A percentile compares a stretch with the other conserved stretches of the same genome.
phyloP scores from a whole-genome alignment of 2,888 invertebrate genomes.

The Hofmannophila pseudospretella region DNA sequence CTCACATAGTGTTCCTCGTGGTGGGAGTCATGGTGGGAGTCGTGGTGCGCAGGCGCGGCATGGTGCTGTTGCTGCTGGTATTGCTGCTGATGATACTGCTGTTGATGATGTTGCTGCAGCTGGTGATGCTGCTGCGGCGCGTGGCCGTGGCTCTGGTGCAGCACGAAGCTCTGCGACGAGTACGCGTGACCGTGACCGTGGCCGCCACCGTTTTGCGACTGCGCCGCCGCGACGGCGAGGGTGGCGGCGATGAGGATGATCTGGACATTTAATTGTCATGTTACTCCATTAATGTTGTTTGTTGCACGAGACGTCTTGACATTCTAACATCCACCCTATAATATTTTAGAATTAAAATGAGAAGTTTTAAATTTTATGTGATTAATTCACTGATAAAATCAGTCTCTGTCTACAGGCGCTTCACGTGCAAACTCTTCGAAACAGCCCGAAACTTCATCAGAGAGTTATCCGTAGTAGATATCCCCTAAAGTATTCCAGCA shows the following conservation, averaged over 20 bases:
- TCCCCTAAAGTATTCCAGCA: too few species aligned
- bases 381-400: too few species aligned
- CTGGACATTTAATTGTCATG: not conserved
- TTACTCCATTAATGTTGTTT: too few species aligned
- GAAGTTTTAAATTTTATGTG: too few species aligned
- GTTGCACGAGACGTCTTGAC: too few species aligned
- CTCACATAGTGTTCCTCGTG: conserved; percentile 25
- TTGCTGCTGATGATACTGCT: conserved; percentile 28
- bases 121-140: conserved; percentile 23
- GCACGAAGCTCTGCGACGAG: conserved; percentile 36
- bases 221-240: conserved; percentile 5
- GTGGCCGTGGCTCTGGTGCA: conserved; percentile 34
- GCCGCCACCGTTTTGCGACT: conserved; percentile 8
- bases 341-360: too few species aligned
- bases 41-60: conserved; percentile 13
- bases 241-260: conserved; percentile 4
- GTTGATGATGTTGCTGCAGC: conserved; percentile 15
- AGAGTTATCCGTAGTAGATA: too few species aligned
- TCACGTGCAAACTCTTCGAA: too few species aligned
- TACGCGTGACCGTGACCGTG: conserved; percentile 13
- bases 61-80: conserved; percentile 23
- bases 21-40: conserved; percentile 21
- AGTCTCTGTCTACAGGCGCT: too few species aligned
- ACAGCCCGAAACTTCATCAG: too few species aligned
- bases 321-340: too few species aligned